phyloP scores from a whole-genome alignment of 2,888 invertebrate species.

The Mythimna vitellina region DNA sequence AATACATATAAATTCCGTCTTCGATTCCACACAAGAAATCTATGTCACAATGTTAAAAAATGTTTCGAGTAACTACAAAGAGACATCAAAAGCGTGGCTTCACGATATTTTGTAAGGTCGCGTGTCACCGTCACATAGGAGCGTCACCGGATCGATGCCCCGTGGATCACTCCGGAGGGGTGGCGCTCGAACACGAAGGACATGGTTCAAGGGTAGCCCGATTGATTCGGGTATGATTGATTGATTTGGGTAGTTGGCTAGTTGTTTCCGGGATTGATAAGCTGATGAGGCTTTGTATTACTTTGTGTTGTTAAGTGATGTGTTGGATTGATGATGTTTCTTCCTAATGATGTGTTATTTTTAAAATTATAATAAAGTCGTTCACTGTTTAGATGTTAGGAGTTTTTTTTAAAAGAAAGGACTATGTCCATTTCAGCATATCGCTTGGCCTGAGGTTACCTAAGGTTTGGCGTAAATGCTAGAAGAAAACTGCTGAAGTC shows the following conservation, averaged over 20 bases:
- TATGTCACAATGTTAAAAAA: constrained; percentile 18
- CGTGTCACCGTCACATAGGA: constrained; percentile 50
- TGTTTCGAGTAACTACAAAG: constrained; percentile 6
- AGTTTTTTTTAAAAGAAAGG: too few species aligned
- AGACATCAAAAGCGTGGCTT: constrained; percentile 9
- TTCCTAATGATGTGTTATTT: background rate
- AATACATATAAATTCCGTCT: too few species aligned
- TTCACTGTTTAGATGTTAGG: too few species aligned
- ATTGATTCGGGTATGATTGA: constrained; percentile 57
- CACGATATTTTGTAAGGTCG: constrained; percentile 38
- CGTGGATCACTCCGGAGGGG: constrained; percentile 37
- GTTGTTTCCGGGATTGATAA: constrained; percentile 42
- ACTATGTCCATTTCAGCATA: too few species aligned
- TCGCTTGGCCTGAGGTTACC: too few species aligned
- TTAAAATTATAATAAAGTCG: too few species aligned
- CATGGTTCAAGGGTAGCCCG: constrained; percentile 58
- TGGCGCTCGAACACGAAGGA: constrained; percentile 32
- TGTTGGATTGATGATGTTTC: background rate
- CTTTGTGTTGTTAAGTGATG: background rate
- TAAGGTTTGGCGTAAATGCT: too few species aligned
- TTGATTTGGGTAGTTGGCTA: constrained; percentile 13
- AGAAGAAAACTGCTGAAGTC: too few species aligned
- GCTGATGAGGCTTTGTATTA: constrained; percentile 14
- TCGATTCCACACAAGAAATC: background rate
- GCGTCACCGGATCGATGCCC: constrained; percentile 49